These are phyloP conservation scores for Actinemys pallida DNA, from an alignment of 2,113 vertebrate species.

Conservation along the genomic window DNA sequence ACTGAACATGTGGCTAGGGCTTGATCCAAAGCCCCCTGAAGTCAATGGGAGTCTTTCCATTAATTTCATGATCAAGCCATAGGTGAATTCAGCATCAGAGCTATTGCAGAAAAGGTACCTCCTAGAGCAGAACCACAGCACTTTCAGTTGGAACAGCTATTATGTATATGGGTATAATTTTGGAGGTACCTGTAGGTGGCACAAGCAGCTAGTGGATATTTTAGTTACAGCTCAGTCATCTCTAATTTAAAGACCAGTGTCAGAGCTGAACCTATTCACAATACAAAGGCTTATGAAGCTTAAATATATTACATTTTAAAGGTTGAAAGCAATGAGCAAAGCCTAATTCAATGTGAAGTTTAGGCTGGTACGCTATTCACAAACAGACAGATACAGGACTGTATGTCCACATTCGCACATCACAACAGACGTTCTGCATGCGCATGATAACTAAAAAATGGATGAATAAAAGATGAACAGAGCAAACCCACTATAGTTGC, in stretches of 20 bases:
- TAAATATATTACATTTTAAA: constrained; percentile 37
- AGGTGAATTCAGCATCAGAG: neutral
- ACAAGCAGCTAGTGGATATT: neutral
- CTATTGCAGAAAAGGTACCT: neutral
- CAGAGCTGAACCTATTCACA: constrained; percentile 1
- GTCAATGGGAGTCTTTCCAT: neutral
- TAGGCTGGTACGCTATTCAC: constrained; percentile 28
- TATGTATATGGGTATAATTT: neutral
- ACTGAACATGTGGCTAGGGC: neutral
- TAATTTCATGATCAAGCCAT: neutral
- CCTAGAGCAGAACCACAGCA: accelerated
- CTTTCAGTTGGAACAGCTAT: accelerated
- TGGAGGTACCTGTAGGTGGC: neutral
- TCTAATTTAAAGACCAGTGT: constrained; percentile 9
- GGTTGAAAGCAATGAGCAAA: constrained; percentile 36
- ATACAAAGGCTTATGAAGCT: constrained; percentile 1
- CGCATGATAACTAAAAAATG: constrained; percentile 40
- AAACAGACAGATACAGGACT: constrained; percentile 24
- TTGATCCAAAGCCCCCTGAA: accelerated
- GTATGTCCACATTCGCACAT: neutral
- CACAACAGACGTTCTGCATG: neutral
- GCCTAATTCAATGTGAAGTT: constrained; percentile 48
- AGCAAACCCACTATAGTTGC: neutral
- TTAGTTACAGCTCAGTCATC: neutral
- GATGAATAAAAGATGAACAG: constrained; percentile 8